These are phyloP conservation scores for Bufo gargarizans DNA, from an alignment of 2,113 vertebrate genomes.

Conservation along the genomic window DNA sequence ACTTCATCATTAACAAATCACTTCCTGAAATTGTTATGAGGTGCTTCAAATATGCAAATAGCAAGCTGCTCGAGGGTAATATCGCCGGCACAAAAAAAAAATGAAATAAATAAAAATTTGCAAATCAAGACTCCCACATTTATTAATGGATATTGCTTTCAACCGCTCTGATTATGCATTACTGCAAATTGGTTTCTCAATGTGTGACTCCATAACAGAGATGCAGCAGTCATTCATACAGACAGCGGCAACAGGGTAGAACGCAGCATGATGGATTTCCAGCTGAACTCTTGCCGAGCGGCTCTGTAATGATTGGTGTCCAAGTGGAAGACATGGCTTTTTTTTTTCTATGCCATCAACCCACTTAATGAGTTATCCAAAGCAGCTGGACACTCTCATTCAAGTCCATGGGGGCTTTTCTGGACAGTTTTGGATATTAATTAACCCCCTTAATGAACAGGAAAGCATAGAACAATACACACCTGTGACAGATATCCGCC, in stretches of 20 bases:
- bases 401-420: constrained; percentile 14
- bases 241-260: constrained; percentile 54
- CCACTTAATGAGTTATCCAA: constrained; percentile 40
- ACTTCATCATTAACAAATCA: constrained; percentile 81
- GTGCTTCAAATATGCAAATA: constrained; percentile 75
- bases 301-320: constrained; percentile 30
- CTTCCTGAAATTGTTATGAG: constrained; percentile 73
- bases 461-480: constrained; percentile 31
- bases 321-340: constrained; percentile 24
- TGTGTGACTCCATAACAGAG: constrained; percentile 53
- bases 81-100: constrained; percentile 57
- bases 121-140: constrained; percentile 68
- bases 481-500: not conserved
- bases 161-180: constrained; percentile 60
- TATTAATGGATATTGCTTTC: constrained; percentile 67
- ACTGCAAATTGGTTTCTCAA: constrained; percentile 63
- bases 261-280: constrained; percentile 35
- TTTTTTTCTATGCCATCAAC: constrained; percentile 23
- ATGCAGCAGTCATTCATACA: constrained; percentile 58
- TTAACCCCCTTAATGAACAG: constrained; percentile 43
- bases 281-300: not conserved
- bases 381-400: constrained; percentile 42
- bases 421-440: constrained; percentile 42
- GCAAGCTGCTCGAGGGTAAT: constrained; percentile 68
- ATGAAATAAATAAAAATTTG: constrained; percentile 62